Evolutionary conservation across 2,888 invertebrate genomes (phyloP).

Genomic region (Drosophila flavopinicola): DNA sequence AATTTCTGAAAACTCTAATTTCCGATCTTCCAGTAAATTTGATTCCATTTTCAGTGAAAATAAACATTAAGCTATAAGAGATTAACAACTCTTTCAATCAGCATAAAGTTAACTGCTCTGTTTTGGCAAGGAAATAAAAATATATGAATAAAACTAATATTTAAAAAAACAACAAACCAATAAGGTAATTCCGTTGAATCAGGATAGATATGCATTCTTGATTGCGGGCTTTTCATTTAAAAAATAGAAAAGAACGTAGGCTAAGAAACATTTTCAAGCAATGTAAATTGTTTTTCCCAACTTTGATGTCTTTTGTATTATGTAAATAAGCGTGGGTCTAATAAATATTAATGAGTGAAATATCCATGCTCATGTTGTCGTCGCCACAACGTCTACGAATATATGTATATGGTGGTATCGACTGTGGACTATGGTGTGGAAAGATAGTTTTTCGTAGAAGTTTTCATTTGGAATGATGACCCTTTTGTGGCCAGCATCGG

Average conservation of each 20-base stretch:
- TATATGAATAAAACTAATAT: no score
- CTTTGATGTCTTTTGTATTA: conserved; percentile 47
- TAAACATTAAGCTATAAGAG: no score
- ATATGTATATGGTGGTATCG: conserved; percentile 9
- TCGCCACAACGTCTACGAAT: conserved; percentile 65
- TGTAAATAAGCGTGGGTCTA: conserved; percentile 39
- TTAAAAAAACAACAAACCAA: no score
- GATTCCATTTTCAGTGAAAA: no score
- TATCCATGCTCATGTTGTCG: conserved; percentile 55
- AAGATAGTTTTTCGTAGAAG: conserved; percentile 30
- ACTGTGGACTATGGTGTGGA: conserved; percentile 23
- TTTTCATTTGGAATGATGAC: conserved; percentile 51
- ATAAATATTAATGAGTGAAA: conserved; percentile 58
- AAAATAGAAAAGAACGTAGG: conserved; percentile 9
- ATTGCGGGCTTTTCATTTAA: background rate
- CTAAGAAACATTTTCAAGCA: conserved; percentile 13
- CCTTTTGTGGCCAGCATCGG: conserved; percentile 21
- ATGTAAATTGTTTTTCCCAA: conserved; percentile 26
- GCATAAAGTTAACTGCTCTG: no score
- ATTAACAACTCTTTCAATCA: no score
- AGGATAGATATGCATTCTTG: background rate
- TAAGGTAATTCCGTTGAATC: background rate
- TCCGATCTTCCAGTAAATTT: no score
- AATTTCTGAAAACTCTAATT: no score
- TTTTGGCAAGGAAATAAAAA: no score